phyloP scores from a whole-genome alignment of 2,113 vertebrate species.

The Heloderma charlesbogerti region DNA sequence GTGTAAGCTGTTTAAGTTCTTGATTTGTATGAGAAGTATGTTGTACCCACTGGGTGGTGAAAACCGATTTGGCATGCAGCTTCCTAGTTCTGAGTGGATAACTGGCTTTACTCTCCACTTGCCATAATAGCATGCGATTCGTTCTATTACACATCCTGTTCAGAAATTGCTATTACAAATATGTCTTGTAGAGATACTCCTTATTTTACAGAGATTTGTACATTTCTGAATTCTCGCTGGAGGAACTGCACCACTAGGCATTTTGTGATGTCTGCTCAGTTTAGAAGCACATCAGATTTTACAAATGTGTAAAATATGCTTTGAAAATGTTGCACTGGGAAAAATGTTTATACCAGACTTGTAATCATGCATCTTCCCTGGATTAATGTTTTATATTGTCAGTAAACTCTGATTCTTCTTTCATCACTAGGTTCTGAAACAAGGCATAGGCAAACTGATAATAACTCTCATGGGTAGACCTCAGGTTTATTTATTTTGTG shows the following conservation, averaged over 20 bases:
- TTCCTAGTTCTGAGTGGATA: slow-evolving; percentile 53
- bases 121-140: slow-evolving; percentile 55
- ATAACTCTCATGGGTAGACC: not conserved
- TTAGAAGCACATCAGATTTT: slow-evolving; percentile 38
- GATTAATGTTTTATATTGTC: slow-evolving; percentile 16
- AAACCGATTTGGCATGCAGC: slow-evolving; percentile 55
- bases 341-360: not conserved
- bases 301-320: slow-evolving; percentile 11
- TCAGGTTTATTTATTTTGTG: not conserved
- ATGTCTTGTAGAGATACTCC: slow-evolving; percentile 45
- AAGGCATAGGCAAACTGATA: not conserved
- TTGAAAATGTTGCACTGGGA: not conserved
- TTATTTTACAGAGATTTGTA: slow-evolving; percentile 55
- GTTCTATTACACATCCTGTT: slow-evolving; percentile 54
- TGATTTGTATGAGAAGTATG: slow-evolving; percentile 62
- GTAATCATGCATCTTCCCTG: not conserved
- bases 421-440: not conserved
- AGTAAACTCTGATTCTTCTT: slow-evolving; percentile 28
- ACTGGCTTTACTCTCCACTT: slow-evolving; percentile 55
- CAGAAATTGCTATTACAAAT: slow-evolving; percentile 67
- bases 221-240: not conserved
- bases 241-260: not conserved
- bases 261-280: not conserved
- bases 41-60: slow-evolving; percentile 40
- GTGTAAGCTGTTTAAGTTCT: slow-evolving; percentile 49